Percentiles rank a stretch among this genome's conserved stretches.
These are phyloP conservation scores for Oreochromis spilurus DNA, from an alignment of 2,113 vertebrate genomes.

Conservation along the genomic window DNA sequence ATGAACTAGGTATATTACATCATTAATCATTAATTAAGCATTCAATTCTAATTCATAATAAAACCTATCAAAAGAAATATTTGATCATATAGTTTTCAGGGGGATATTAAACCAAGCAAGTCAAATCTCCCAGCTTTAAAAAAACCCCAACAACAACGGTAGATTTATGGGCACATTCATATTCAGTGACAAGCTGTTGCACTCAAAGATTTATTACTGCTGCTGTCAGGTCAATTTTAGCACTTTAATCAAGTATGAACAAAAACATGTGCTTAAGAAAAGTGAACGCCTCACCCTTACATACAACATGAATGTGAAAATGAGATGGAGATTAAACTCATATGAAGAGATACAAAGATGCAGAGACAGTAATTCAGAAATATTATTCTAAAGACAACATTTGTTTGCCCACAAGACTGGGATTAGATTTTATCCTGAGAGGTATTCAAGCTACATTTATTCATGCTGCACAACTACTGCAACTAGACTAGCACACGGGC, in stretches of 20 bases:
- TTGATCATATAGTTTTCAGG: background rate
- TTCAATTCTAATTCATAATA: background rate
- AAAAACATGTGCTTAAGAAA: background rate
- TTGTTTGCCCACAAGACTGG: background rate
- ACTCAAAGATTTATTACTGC: background rate
- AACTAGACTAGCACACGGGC: background rate
- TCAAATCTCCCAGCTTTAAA: background rate
- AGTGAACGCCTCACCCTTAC: background rate
- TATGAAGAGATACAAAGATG: background rate
- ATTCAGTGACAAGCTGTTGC: background rate
- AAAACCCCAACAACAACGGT: accelerated
- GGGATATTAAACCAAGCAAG: background rate
- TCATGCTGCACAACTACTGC: background rate
- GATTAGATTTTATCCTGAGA: background rate
- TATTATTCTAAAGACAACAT: background rate
- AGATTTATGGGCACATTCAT: conserved; percentile 22
- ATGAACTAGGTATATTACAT: background rate
- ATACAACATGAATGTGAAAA: background rate
- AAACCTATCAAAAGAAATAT: background rate
- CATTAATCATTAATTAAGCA: background rate
- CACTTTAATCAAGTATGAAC: background rate
- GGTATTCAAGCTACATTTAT: background rate
- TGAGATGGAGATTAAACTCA: background rate
- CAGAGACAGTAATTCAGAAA: background rate
- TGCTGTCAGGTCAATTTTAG: background rate